Base-by-base conservation (phyloP, 2,797 vertebrate species). In the Saxicola maurus region DNA sequence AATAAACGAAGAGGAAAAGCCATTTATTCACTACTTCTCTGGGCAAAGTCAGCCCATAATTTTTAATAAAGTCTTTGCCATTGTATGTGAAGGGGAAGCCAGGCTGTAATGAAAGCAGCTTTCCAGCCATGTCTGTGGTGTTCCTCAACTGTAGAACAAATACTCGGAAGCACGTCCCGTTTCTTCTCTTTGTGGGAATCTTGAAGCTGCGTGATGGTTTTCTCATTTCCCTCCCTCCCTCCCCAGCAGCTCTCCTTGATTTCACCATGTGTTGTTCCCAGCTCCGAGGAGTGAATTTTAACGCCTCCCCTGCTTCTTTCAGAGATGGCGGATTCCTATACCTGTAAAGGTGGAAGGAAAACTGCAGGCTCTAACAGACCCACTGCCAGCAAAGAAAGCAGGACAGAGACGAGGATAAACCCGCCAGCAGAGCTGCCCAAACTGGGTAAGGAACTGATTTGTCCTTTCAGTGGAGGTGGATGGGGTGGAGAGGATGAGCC, bases 301-400 rank as follows among this genome's bases (percentile, higher is more conserved):
- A 91, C 27, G 3, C 57, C 33, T 87, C 49, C 74, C 86, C 57
- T 88, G 46, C 88, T 94, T 80, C 46, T 84, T 95, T 48, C 86
- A 97, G 97, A 92, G 62, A 98, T 98, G 97, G 95, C 97, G 23
- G 97, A 98, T 59, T 90, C 97, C 62, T 96, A 95, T 81, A 88
- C 96, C 80, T 94, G 92, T 40, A 96, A 97, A 95, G 95, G 97
- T 79, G 95, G 97, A 93, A 97, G 96, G 90, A 96, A 96, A 48
- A 92, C 95, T 21, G 90, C 95, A 16, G 96, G 96, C 18, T 96
- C 96, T 53, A 94, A 93, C 92, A 97, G 85, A 95, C 93, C 93
- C 21, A 27, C 95, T 55, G 74, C 95, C 59, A 95, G 95, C 91
- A 97, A 96, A 55, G 95, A 97, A 21, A 75, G 96, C 86, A 95